Conservation (phyloP, 2,113 vertebrate species). For the Origma solitaria region DNA sequence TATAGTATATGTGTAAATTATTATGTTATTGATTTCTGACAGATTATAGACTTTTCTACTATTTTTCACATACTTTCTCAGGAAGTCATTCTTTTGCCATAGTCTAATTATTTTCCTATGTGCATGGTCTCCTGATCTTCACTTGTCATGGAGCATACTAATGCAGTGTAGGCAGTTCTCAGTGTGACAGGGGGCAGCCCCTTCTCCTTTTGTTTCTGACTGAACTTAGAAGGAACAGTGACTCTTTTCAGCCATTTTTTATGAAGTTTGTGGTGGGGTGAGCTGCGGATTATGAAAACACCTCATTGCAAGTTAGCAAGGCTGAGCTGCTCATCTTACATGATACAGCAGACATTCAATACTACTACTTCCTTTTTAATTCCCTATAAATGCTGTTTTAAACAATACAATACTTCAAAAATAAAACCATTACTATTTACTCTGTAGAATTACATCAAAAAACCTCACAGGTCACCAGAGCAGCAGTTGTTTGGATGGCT, state of each 20-base stretch:
- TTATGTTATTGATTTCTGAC: not conserved
- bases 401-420: not conserved
- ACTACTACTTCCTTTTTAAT: not conserved
- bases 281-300: not conserved
- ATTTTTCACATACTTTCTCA: not conserved
- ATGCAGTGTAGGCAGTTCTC: not conserved
- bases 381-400: not conserved
- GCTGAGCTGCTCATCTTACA: accelerated
- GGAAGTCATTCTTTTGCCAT: not conserved
- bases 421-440: not conserved
- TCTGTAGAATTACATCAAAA: not conserved
- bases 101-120: not conserved
- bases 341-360: not conserved
- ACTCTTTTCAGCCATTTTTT: not conserved
- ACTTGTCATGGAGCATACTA: not conserved
- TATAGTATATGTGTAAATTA: not conserved
- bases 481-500: not conserved
- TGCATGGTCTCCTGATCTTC: not conserved
- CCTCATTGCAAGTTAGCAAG: not conserved
- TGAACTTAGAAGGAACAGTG: not conserved
- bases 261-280: not conserved
- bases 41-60: not conserved
- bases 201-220: not conserved
- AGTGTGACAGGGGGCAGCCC: not conserved
- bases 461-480: not conserved